Conservation (phyloP, 2,113 vertebrate genomes). For the Cochlearius cochlearius region DNA sequence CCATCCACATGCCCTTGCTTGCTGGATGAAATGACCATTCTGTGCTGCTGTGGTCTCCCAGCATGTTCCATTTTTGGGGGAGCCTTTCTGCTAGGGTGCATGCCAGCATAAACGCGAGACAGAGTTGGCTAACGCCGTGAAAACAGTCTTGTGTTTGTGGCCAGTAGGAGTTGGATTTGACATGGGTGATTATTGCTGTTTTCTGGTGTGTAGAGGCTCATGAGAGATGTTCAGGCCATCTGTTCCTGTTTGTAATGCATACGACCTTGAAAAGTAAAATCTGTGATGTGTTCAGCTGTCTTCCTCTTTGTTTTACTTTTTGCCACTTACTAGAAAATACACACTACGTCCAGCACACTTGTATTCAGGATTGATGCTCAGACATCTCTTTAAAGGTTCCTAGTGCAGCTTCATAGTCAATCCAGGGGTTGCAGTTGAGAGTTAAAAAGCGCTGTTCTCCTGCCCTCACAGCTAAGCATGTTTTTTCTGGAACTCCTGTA, state of each 20-base stretch:
- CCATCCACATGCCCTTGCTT: background rate
- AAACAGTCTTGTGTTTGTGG: background rate
- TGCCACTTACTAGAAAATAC: background rate
- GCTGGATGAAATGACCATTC: background rate
- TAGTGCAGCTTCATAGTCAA: background rate
- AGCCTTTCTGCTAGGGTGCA: background rate
- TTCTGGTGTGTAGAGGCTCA: background rate
- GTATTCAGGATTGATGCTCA: background rate
- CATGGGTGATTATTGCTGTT: background rate
- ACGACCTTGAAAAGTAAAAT: background rate
- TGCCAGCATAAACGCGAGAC: background rate
- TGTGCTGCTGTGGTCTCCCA: background rate
- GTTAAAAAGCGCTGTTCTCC: background rate
- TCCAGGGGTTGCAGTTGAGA: background rate
- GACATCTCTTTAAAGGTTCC: background rate
- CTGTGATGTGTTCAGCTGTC: background rate
- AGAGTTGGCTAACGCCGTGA: background rate
- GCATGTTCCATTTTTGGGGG: background rate
- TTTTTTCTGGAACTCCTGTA: background rate
- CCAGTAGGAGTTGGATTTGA: background rate
- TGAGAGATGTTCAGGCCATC: background rate
- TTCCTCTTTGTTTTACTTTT: background rate
- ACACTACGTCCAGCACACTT: background rate
- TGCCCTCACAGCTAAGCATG: fast-evolving
- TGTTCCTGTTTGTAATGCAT: background rate